These are phyloP conservation scores for Speoplatyrhinus poulsoni DNA, from an alignment of 2,113 vertebrate species.

Conservation along the genomic window DNA sequence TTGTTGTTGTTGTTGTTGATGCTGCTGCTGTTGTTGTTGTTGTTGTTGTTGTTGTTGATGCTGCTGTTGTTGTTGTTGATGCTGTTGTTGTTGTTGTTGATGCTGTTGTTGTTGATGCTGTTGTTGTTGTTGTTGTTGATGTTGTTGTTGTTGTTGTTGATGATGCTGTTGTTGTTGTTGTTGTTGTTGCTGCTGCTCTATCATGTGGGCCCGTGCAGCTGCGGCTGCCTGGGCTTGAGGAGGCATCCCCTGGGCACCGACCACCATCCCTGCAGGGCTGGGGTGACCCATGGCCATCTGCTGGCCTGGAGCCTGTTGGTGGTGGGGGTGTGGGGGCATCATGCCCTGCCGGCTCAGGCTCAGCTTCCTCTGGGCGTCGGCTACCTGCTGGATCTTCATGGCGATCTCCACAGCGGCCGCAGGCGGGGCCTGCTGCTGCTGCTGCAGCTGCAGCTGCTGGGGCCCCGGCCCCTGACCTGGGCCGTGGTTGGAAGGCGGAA, in stretches of 20 bases:
- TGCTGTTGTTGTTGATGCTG: slow-evolving; percentile 36
- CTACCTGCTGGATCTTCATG: slow-evolving; percentile 93
- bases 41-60: slow-evolving; percentile 75
- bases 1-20: too few relatives aligned
- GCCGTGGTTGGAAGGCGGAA: slow-evolving; percentile 18
- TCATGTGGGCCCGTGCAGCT: too few relatives aligned
- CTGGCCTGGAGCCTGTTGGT: slow-evolving; percentile 77
- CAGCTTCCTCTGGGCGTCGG: slow-evolving; percentile 95
- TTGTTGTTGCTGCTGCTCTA: slow-evolving; percentile 76
- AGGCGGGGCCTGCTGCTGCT: slow-evolving; percentile 82
- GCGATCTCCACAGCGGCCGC: slow-evolving; percentile 93
- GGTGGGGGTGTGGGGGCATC: slow-evolving; percentile 80
- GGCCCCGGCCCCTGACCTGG: slow-evolving; percentile 64
- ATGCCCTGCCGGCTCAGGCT: slow-evolving; percentile 80
- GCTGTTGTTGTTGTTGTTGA: slow-evolving; percentile 51
- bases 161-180: slow-evolving; percentile 59
- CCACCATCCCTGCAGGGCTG: slow-evolving; percentile 55
- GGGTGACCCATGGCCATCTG: slow-evolving; percentile 88
- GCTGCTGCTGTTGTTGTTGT: slow-evolving; percentile 55
- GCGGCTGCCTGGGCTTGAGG: slow-evolving; percentile 71
- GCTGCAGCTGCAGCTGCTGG: slow-evolving; percentile 33
- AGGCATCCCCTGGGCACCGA: slow-evolving; percentile 78
- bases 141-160: slow-evolving; percentile 56
- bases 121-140: slow-evolving; percentile 80
- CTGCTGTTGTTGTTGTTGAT: slow-evolving; percentile 76